These are phyloP conservation scores for Ptychoptera albimana DNA, from an alignment of 2,888 invertebrate species.

Conservation along the genomic window DNA sequence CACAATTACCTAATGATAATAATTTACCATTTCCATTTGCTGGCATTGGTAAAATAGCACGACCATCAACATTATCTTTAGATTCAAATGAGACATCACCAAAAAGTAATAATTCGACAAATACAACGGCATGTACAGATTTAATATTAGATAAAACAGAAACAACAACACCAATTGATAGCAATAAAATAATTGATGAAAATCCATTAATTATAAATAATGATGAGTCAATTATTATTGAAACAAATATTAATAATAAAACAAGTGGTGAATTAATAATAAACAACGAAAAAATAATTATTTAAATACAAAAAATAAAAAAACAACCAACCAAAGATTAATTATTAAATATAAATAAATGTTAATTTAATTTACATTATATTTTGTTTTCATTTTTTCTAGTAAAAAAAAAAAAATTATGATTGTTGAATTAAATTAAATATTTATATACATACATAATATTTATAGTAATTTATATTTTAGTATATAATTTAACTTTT, in stretches of 20 bases:
- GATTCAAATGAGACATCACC: constrained; percentile 14
- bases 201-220: background rate
- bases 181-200: background rate
- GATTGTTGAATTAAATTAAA: no score
- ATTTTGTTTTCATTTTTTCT: background rate
- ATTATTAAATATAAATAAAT: background rate
- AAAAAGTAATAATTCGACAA: constrained; percentile 9
- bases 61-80: constrained; percentile 28
- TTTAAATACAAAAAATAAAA: background rate
- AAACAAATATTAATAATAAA: background rate
- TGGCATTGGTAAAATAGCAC: constrained; percentile 14
- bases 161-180: background rate
- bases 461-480: no score
- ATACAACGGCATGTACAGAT: background rate
- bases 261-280: background rate
- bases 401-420: background rate
- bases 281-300: background rate
- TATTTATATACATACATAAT: no score
- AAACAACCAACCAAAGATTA: background rate
- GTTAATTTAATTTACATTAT: background rate
- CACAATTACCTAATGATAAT: constrained; percentile 10
- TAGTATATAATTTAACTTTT: no score
- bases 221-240: background rate
- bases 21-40: constrained; percentile 31
- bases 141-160: background rate